Base-by-base conservation (phyloP, 2,797 vertebrate species). In the Phrynocephalus vlangalii region DNA sequence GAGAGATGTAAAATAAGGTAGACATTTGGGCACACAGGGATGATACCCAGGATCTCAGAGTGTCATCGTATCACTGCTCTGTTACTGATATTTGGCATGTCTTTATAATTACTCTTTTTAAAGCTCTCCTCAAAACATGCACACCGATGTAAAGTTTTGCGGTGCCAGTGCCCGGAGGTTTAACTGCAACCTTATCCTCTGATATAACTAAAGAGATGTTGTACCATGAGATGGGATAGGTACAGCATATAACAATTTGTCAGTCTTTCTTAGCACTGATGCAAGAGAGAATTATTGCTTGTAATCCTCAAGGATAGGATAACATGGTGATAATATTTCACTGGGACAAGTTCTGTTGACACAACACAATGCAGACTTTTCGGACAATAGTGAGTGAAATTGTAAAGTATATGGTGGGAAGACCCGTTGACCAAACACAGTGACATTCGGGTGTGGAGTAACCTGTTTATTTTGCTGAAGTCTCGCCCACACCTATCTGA, bases 311-410 rank as follows among this genome's bases (percentile, higher is more conserved):
- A 87, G 50, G 24, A 87, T 44, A 60, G 48, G 22, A 70, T 26
- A 38, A 82, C 48, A 50, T 16, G 33, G 30, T 9, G 60, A 63
- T 38, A n/a, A 11, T 66, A 68, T 38, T 76, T 87, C 72, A 78
- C 28, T 87, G 66, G 73, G 82, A 83, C 73, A 60, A 60, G 63
- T 78, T 56, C 33, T 83, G 73, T 87, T 87, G 75, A 78, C 48
- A 77, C 73, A 87, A 83, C 73, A 83, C 63, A 83, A 83, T 70
- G 50, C 66, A 87, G 81, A 83, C 63, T 71, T 87, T 87, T 83
- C 24, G 38, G 73, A 71, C 28, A 83, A 83, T 30, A 70, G 70
- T 68, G 63, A 44, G 48, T 44, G 50, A 56, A 87, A 24, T 68
- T 87, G n/a, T 48, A 76, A 82, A 13, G 2, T 15, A 77, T 82